Evolutionary conservation across 2,888 invertebrate genomes (phyloP), one percentile per base, ranked within the genome.

Genomic region (Trilocha varians): DNA sequence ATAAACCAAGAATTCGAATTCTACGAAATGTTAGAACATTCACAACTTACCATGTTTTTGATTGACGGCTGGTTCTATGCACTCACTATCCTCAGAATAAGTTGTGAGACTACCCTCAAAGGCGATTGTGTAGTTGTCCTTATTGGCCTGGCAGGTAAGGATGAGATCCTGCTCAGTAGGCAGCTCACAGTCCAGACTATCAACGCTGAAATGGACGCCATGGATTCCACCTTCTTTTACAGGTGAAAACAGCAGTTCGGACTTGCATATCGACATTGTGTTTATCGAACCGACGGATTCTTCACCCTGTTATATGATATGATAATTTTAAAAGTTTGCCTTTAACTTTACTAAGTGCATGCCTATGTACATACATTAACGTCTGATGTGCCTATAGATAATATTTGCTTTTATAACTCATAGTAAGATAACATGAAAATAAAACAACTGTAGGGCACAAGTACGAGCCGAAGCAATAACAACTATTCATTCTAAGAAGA

Each of bases 121-220:
- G 54, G 96, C 96, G 65, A 97, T 96, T 50, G 96, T 97, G 73
- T 97, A 97, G 85, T 97, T 97, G 78, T 96, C 94, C 86, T 96
- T 96, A 76, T 96, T 95, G 48, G 95, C 93, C 79, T 94, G 93
- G 76, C 96, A 97, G 49, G 96, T 96, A 53, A 96, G 88, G 75
- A 96, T 91, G 68, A 96, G 93, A 65, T 95, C 95, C 63, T 93
- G 92, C 70, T 93, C 92, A 48, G 91, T 90, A 51, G 91, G 89
- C 57, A 91, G 88, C 70, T 95, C 95, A 79, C 95, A 93, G 77
- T 97, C 96, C 58, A 97, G 87, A 52, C 96, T 96, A 73, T 97
- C 96, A 48, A 96, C 95, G 61, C 96, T 96, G 79, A 93, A 94
- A 73, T 93, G 93, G 43, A 91, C 90, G 38, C 93, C 91, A 55